phyloP scores from a whole-genome alignment of 1,140 invertebrate genomes.

The Gryllus bimaculatus region DNA sequence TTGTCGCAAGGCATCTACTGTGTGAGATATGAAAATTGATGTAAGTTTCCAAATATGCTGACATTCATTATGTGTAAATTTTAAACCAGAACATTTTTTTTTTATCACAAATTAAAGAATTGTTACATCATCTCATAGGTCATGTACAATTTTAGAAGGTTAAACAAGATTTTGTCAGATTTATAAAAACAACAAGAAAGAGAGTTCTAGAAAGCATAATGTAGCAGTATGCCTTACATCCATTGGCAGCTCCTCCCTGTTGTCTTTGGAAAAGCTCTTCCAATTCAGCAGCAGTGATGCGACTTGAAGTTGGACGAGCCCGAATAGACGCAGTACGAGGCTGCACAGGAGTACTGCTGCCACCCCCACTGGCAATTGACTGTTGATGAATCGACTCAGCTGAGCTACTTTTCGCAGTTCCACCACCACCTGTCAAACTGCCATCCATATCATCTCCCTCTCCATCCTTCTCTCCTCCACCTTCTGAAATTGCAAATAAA shows the following conservation, averaged over 20 bases:
- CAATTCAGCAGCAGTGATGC: conserved; percentile 80
- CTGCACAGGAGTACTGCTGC: conserved; percentile 42
- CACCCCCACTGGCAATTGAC: conserved; percentile 8
- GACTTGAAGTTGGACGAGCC: conserved; percentile 69
- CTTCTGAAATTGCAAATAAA: conserved; percentile 34
- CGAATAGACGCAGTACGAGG: conserved; percentile 79
- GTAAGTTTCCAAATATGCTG: too few species aligned
- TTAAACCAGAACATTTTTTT: too few species aligned
- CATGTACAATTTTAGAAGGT: too few species aligned
- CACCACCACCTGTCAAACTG: conserved; percentile 49
- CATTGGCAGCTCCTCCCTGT: conserved; percentile 36
- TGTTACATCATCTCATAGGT: too few species aligned
- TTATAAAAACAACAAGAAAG: too few species aligned
- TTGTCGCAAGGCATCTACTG: too few species aligned
- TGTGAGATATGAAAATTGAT: too few species aligned
- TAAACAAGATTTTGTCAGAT: too few species aligned
- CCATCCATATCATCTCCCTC: conserved; percentile 39
- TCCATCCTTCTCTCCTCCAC: conserved; percentile 53
- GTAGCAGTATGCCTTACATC: background rate
- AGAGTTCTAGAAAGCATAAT: too few species aligned
- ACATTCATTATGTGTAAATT: too few species aligned
- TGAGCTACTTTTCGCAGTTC: conserved; percentile 42
- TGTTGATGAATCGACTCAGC: conserved; percentile 63
- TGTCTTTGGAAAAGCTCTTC: conserved; percentile 84
- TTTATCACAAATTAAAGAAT: too few species aligned